Base-by-base conservation (phyloP, 2,113 vertebrate species). In the Orthonyx spaldingii region DNA sequence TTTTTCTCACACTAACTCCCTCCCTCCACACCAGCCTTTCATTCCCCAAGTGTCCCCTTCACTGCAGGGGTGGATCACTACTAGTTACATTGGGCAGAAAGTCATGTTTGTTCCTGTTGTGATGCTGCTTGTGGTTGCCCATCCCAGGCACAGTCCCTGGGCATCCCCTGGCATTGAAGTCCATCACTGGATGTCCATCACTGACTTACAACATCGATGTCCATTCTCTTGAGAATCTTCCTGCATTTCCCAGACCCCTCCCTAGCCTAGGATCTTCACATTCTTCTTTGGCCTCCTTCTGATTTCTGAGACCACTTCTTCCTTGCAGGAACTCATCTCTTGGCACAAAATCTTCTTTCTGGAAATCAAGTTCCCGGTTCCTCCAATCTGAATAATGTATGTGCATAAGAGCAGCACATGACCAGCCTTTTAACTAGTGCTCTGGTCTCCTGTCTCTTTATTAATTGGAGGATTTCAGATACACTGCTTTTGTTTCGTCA, bases 21-120 rank as follows among this genome's bases (percentile, higher is more conserved):
- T 57, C 13, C 6, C 10, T 33, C 10, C 10, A 23, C 3, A 2
- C 5, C 20, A 72, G 8, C 13, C 69, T 41, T 81, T 59, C 5
- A 41, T 35, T 59, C 27, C 24, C n/a, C 33, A n/a, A 23, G 27
- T 72, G 5, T 68, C 24, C 11, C 9, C 26, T 60, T 76, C 68
- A 10, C 47, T 61, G 28, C 14, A 27, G 13, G 9, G 20, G 33
- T 22, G 23, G 4, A 9, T 61, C 22, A 10, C 37, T 28, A 23
- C 20, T 37, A 44, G 5, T 66, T 23, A 33, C 9, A 4, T 3
- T 68, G 28, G 32, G 3, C 39, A 63, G n/a, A 63, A 80, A 41
- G 24, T 63, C 0, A 0, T 26, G 16, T 24, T 9, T 1, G 9
- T n/a, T 69, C 35, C 50, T 88, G 17, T 35, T 69, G 33, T 28